Evolutionary conservation across 2,113 vertebrate genomes (phyloP).

Genomic region (Scatophagus argus): DNA sequence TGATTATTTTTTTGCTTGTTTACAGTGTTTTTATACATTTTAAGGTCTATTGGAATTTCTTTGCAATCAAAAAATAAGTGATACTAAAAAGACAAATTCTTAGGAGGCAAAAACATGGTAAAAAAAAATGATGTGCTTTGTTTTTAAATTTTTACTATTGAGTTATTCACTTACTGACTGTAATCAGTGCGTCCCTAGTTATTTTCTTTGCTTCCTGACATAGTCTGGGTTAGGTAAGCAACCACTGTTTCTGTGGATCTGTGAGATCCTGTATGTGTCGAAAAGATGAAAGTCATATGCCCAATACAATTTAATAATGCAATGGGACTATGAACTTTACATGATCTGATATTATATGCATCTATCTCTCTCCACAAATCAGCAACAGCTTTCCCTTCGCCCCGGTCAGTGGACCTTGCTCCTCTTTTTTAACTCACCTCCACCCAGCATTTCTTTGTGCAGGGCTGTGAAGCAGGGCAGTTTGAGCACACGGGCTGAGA

Average conservation of each 20-base stretch:
- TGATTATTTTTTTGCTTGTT: no score
- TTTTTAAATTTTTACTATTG: neutral
- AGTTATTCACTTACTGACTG: no score
- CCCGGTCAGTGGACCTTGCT: neutral
- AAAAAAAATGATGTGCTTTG: neutral
- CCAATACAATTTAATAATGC: no score
- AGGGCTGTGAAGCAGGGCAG: slow-evolving; percentile 94
- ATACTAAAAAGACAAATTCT: neutral
- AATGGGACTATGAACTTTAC: neutral
- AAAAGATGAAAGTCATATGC: no score
- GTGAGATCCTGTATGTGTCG: neutral
- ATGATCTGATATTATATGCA: neutral
- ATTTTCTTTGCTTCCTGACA: slow-evolving; percentile 1
- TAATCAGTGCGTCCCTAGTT: no score
- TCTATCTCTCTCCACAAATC: slow-evolving; percentile 13
- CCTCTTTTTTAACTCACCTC: slow-evolving; percentile 86
- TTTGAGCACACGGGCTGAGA: slow-evolving; percentile 95
- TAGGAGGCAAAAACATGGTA: neutral
- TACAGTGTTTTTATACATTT: no score
- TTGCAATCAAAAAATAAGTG: neutral
- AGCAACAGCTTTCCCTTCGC: slow-evolving; percentile 4
- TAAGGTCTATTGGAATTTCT: neutral
- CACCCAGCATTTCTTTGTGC: slow-evolving; percentile 99
- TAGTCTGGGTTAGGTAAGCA: neutral
- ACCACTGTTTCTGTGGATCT: neutral